Evolutionary conservation across 2,797 vertebrate genomes (phyloP).

Genomic region (Falco berigora): DNA sequence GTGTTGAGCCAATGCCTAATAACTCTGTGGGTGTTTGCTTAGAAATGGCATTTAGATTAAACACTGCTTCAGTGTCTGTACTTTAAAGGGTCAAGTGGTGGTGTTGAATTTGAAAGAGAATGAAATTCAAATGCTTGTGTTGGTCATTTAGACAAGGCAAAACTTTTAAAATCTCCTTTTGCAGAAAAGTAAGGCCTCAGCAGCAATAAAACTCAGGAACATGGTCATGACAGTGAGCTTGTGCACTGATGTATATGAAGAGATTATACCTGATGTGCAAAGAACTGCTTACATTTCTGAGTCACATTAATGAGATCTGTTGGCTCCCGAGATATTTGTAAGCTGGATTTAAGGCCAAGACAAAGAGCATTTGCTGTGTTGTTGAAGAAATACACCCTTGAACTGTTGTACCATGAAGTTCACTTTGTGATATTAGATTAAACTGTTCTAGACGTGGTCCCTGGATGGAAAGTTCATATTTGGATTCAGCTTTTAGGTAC

Average conservation of each 20-base stretch:
- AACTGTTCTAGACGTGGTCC: not conserved
- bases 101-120: not conserved
- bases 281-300: not conserved
- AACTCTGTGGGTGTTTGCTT: constrained; percentile 19
- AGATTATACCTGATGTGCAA: not conserved
- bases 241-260: not conserved
- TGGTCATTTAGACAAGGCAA: not conserved
- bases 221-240: not conserved
- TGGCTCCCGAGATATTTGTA: not conserved
- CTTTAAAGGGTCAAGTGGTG: constrained; percentile 13
- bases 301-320: not conserved
- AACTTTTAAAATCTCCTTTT: not conserved
- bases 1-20: constrained; percentile 32
- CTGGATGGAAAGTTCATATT: not conserved
- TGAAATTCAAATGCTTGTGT: not conserved
- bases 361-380: not conserved
- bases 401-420: not conserved
- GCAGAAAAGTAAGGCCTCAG: not conserved
- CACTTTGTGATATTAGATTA: not conserved
- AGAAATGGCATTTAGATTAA: constrained; percentile 43
- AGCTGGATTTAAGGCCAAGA: not conserved
- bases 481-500: not conserved
- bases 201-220: not conserved
- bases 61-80: not conserved
- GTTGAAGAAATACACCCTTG: not conserved